Evolutionary conservation across 2,113 vertebrate species (phyloP).

Genomic region (Rhegmatorhina hoffmannsi): DNA sequence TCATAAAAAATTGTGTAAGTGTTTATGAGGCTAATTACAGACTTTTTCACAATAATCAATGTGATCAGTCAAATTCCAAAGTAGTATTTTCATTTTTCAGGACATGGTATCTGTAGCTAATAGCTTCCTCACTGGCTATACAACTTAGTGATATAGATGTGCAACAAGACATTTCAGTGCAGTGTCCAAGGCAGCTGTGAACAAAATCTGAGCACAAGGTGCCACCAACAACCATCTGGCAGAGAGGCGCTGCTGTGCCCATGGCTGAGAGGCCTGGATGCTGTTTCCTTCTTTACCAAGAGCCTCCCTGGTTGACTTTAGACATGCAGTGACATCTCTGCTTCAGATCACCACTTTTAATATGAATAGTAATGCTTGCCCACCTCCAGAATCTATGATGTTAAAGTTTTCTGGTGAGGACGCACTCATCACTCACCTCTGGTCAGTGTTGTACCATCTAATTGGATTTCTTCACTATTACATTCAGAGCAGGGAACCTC

Average conservation of each 20-base stretch:
- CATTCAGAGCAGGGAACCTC: not conserved
- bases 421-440: fast-evolving
- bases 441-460: not conserved
- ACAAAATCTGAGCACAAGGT: fast-evolving
- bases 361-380: not conserved
- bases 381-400: not conserved
- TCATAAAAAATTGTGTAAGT: not conserved
- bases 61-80: not conserved
- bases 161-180: not conserved
- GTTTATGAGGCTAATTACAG: not conserved
- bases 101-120: not conserved
- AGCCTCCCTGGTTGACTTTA: not conserved
- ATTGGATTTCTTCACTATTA: not conserved
- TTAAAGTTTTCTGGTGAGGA: not conserved
- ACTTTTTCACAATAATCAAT: not conserved
- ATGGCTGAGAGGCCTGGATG: not conserved
- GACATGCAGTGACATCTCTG: not conserved
- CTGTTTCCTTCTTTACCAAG: not conserved
- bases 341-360: not conserved
- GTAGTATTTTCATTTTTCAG: not conserved
- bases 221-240: not conserved
- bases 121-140: not conserved
- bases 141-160: not conserved
- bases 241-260: not conserved
- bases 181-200: no score